Evolutionary conservation across 2,113 vertebrate species (phyloP), one percentile per base, ranked within the genome.

Genomic region (Xenus cinereus): DNA sequence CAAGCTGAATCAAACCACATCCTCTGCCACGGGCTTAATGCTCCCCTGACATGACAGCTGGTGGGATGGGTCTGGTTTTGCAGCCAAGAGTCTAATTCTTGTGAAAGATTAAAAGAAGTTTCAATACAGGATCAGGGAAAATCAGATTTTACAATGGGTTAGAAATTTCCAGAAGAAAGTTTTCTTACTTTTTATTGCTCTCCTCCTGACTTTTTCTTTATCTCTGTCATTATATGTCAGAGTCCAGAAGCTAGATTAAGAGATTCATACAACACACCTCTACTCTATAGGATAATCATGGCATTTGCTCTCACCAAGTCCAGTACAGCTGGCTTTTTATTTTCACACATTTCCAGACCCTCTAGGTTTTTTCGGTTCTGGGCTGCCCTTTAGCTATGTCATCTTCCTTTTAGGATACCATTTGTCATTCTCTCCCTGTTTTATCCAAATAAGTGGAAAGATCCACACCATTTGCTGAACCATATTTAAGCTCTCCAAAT

Each of bases 401-500:
- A 63, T 93, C 37, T 93, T 82, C 80, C 50, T 91, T 93, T 73
- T 22, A 87, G 54, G 43, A 50, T 35, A 33, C 41, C 14, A 53
- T 90, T 85, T 84, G 64, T 95, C 73, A 82, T 87, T 80, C 54
- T 84, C 28, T 62, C 15, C 28, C 28, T 50, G 43, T 46, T 90
- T 74, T 75, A 78, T 57, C 45, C 73, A 96, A 89, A 53, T 92
- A 86, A 85, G 62, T 93, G 69, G 62, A 83, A 95, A 87, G 79
- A 93, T 67, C 62, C 85, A 89, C 91, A 81, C 82, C 59, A 84
- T 95, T 96, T 94, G 66, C 56, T 90, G 66, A 77, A 81, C 1
- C 4, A 8, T 76, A 79, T 69, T 90, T 89, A 90, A 93, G 41
- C 7, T 90, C 51, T 91, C 63, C 73, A 89, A 74, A 59, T 84